These are phyloP conservation scores for Nowickia ferox DNA, from an alignment of 2,888 invertebrate genomes.

Conservation along the genomic window DNA sequence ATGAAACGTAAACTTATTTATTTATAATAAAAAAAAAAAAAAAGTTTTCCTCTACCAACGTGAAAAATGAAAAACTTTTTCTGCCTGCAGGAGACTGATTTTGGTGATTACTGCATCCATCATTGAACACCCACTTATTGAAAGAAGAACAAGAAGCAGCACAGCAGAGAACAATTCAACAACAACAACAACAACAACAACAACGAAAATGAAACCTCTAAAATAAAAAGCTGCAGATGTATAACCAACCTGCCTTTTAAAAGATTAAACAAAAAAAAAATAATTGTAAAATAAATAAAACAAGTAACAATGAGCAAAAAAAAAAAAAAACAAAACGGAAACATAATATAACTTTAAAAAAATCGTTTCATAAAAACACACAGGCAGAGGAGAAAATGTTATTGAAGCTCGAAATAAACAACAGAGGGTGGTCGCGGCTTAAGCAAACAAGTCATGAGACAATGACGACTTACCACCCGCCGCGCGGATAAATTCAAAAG, in stretches of 20 bases:
- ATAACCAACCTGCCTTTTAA: not conserved
- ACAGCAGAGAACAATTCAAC: not conserved
- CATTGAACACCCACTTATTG: slow-evolving; percentile 45
- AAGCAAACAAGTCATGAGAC: slow-evolving; percentile 23
- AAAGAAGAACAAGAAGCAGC: not conserved
- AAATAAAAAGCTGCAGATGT: not conserved
- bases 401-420: not conserved
- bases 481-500: not conserved
- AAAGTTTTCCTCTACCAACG: not conserved
- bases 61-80: not conserved
- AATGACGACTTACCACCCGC: not conserved
- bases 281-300: slow-evolving; percentile 13
- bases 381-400: not conserved
- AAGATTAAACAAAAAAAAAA: slow-evolving; percentile 2
- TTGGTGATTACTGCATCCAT: slow-evolving; percentile 28
- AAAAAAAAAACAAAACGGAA: slow-evolving; percentile 21
- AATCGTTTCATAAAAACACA: slow-evolving; percentile 22
- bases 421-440: not conserved
- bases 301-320: not conserved
- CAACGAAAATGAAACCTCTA: not conserved
- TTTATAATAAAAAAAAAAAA: not conserved
- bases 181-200: not conserved
- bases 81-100: not conserved
- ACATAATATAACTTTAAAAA: slow-evolving; percentile 23
- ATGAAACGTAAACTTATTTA: slow-evolving; percentile 57